Evolutionary conservation across 2,888 invertebrate species (phyloP).

Genomic region (Protophormia terraenovae): DNA sequence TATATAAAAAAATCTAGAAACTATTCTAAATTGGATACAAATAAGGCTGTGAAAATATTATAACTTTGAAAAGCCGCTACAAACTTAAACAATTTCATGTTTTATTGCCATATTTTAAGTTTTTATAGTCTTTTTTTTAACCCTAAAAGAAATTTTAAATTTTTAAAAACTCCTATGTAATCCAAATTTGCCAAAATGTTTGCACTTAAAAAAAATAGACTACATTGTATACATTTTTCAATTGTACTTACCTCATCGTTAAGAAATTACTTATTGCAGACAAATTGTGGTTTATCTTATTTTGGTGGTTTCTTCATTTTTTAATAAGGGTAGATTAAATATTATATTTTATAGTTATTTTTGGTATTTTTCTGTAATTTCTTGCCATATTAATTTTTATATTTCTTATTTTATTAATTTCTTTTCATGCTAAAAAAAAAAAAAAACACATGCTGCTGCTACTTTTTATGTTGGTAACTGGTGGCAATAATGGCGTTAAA

Average conservation of each 20-base stretch:
- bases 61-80: too few relatives aligned
- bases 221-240: not conserved
- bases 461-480: not conserved
- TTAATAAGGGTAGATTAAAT: slow-evolving; percentile 52
- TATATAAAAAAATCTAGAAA: too few relatives aligned
- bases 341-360: slow-evolving; percentile 32
- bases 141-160: too few relatives aligned
- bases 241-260: not conserved
- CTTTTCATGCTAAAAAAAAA: slow-evolving; percentile 65
- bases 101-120: too few relatives aligned
- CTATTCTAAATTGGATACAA: too few relatives aligned
- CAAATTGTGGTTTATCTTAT: slow-evolving; percentile 56
- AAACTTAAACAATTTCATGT: too few relatives aligned
- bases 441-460: not conserved
- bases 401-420: slow-evolving; percentile 32
- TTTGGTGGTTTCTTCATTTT: not conserved
- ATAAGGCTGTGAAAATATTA: too few relatives aligned
- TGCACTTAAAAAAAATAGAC: slow-evolving; percentile 2
- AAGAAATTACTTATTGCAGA: slow-evolving; percentile 46
- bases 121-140: too few relatives aligned
- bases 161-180: not conserved
- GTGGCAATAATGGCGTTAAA: slow-evolving; percentile 15
- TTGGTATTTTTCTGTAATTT: slow-evolving; percentile 37
- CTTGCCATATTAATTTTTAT: slow-evolving; percentile 40
- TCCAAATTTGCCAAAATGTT: not conserved